phyloP scores from a whole-genome alignment of 2,113 vertebrate genomes.

The Garra rufa region DNA sequence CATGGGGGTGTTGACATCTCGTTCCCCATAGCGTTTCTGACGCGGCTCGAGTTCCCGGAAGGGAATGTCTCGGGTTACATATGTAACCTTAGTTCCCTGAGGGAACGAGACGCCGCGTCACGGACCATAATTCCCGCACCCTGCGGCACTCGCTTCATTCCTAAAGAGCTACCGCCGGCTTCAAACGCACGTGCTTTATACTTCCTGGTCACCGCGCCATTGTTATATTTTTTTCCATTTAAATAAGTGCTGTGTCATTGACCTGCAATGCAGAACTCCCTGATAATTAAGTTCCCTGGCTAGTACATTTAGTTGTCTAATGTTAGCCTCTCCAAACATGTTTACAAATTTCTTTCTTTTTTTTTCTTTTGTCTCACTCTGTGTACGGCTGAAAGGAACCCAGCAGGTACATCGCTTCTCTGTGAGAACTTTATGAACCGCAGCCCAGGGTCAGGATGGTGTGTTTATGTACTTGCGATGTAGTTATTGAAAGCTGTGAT shows the following conservation, averaged over 20 bases:
- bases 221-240: no score
- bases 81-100: no score
- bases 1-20: no score
- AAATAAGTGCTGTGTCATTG: neutral
- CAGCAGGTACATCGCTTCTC: neutral
- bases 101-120: no score
- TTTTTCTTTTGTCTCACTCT: neutral
- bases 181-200: no score
- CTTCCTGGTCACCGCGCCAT: no score
- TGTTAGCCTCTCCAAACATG: neutral
- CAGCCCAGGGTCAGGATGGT: neutral
- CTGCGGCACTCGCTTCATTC: no score
- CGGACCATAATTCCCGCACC: no score
- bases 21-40: no score
- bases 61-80: no score
- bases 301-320: neutral
- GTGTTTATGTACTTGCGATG: conserved; percentile 39
- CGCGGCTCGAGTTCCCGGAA: no score
- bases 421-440: neutral
- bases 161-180: no score
- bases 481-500: conserved; percentile 24
- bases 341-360: neutral
- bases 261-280: neutral
- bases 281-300: neutral
- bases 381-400: neutral